Conservation (phyloP, 2,113 vertebrate genomes). For the Oryzias celebensis region DNA sequence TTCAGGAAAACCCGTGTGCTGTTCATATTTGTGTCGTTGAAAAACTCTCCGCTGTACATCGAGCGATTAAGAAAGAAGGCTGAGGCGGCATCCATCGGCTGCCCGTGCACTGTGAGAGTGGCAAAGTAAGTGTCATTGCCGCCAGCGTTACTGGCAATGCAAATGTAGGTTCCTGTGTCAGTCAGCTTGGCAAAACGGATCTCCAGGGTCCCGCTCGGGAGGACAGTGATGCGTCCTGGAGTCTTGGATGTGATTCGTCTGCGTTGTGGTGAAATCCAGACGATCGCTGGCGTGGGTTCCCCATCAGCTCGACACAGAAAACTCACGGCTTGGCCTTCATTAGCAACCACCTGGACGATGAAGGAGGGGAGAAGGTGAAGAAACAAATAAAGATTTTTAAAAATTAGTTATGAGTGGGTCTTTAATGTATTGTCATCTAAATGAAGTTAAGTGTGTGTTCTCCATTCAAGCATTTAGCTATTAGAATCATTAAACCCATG, state of each 20-base stretch:
- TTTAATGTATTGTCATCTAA: too few relatives aligned
- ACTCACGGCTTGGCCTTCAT: constrained; percentile 86
- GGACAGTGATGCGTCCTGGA: constrained; percentile 81
- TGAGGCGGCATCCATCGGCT: constrained; percentile 68
- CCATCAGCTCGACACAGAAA: constrained; percentile 93
- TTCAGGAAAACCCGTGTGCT: constrained; percentile 89
- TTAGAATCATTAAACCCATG: background rate
- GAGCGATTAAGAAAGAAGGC: constrained; percentile 82
- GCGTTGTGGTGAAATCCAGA: constrained; percentile 94
- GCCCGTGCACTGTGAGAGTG: constrained; percentile 85
- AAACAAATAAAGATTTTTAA: background rate
- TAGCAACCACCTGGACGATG: constrained; percentile 67
- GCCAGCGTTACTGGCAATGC: constrained; percentile 94
- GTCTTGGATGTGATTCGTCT: constrained; percentile 82
- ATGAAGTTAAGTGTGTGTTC: too few relatives aligned
- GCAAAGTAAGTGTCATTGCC: constrained; percentile 98
- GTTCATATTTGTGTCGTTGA: constrained; percentile 88
- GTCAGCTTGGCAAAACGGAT: constrained; percentile 87
- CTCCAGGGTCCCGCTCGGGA: constrained; percentile 88
- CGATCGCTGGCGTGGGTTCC: constrained; percentile 87
- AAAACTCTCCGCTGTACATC: constrained; percentile 81
- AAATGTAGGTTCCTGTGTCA: constrained; percentile 98
- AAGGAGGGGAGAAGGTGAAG: constrained; percentile 7
- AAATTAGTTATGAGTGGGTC: too few relatives aligned
- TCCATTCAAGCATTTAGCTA: too few relatives aligned